Evolutionary conservation across 2,797 vertebrate species (phyloP), one percentile per base, ranked within the genome.

Genomic region (Sebastolobus altivelis): DNA sequence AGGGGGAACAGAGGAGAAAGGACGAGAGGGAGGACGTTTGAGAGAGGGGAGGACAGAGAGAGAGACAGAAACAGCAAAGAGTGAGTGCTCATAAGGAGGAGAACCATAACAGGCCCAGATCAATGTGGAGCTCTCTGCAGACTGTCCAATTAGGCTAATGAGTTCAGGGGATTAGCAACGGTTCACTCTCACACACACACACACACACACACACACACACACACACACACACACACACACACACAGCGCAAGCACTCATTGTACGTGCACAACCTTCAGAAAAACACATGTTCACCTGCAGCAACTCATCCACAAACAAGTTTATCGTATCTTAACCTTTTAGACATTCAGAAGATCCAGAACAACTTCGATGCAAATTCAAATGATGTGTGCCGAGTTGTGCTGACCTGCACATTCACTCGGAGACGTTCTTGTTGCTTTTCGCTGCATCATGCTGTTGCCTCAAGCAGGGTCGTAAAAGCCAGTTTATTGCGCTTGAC

Each of bases 61-160:
- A 10, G 25, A 79, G 79, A 38, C 25, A 52, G 62, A 79, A 35
- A 69, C 77, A 52, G 8, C 78, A 77, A 85, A 56, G 31, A 83
- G 62, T 40, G 54, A 80, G 83, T 22, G 59, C 68, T 89, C 62
- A 71, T 59, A 65, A 75, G 75, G 81, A 90, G 88, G 83, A 65
- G 91, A 91, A 80, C 79, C 54, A 43, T 87, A 92, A 84, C 80
- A 77, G 72, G 35, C 72, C 85, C 49, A 68, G 87, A 88, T 93
- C 91, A 93, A 92, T 94, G 89, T 77, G 79, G 69, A 79, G 88
- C 86, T 89, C 85, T 89, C 80, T 82, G 71, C 86, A 89, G 83
- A 89, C 89, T 72, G 87, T 87, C 91, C 92, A 94, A 94, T 95
- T 95, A 94, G 88, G 71, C 89, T 93, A 94, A 95, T 93, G 90